These are phyloP conservation scores for Agonopterix heracliana DNA, from an alignment of 2,888 invertebrate species.

Conservation along the genomic window DNA sequence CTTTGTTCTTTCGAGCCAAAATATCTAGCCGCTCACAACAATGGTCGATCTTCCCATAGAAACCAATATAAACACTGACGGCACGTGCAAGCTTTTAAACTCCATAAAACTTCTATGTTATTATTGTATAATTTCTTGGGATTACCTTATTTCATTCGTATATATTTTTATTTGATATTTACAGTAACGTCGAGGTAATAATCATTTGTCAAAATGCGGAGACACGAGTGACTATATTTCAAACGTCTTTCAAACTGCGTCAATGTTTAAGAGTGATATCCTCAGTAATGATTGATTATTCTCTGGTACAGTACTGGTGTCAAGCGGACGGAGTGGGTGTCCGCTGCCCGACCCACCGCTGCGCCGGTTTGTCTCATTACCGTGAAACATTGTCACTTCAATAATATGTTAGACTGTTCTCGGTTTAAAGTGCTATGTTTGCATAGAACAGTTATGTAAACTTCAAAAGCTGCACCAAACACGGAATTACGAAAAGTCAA, in stretches of 20 bases:
- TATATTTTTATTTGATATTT: too few species aligned
- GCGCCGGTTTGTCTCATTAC: constrained; percentile 47
- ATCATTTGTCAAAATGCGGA: constrained; percentile 7
- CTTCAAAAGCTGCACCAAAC: constrained; percentile 44
- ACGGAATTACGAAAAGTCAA: constrained; percentile 41
- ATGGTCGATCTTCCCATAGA: constrained; percentile 32
- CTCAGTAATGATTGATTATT: constrained; percentile 36
- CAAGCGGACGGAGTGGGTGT: constrained; percentile 22
- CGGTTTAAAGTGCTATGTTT: constrained; percentile 48
- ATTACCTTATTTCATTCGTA: background rate
- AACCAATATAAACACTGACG: background rate
- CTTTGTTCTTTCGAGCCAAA: constrained; percentile 34
- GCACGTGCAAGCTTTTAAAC: too few species aligned
- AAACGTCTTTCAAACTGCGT: constrained; percentile 26
- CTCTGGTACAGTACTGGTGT: constrained; percentile 7
- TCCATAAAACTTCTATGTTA: too few species aligned
- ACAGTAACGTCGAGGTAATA: background rate
- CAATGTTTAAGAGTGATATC: constrained; percentile 28
- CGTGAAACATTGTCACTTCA: constrained; percentile 47
- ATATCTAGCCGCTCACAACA: constrained; percentile 34
- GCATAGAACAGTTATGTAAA: constrained; percentile 45
- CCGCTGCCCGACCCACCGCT: constrained; percentile 28
- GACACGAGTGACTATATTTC: constrained; percentile 31
- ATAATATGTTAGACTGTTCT: constrained; percentile 55
- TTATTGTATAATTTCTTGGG: too few species aligned